Percentiles rank a stretch among this genome's conserved stretches.
phyloP scores from a whole-genome alignment of 37 sponge, comb jelly and placozoan genomes.

The Cladorhizidae sp. region DNA sequence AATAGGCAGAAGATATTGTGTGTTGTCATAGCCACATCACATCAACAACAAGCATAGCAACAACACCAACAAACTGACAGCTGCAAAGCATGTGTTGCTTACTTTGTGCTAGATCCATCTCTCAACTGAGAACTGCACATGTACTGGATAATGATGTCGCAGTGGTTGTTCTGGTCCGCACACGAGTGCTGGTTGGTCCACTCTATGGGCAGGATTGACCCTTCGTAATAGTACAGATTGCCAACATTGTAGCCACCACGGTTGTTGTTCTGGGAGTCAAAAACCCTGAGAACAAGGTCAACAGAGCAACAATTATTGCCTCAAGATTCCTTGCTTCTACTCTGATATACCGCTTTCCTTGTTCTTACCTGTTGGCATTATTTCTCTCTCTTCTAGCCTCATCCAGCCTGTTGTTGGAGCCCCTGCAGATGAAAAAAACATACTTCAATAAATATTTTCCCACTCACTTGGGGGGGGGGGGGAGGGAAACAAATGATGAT shows the following conservation, averaged over 20 bases:
- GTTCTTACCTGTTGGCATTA: constrained; percentile 90
- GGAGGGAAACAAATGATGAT: too few relatives aligned
- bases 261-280: constrained; percentile 99
- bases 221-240: constrained; percentile 92
- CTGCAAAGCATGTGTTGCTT: neutral
- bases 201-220: constrained; percentile 84
- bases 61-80: too few relatives aligned
- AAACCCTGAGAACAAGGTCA: constrained; percentile 56
- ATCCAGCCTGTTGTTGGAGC: constrained; percentile 95
- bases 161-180: constrained; percentile 93
- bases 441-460: neutral
- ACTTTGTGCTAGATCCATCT: constrained; percentile 93
- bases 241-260: constrained; percentile 98
- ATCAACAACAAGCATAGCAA: too few relatives aligned
- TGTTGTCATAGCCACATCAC: too few relatives aligned
- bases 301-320: neutral
- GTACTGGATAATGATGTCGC: constrained; percentile 94
- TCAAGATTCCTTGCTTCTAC: neutral
- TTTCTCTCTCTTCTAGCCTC: constrained; percentile 86
- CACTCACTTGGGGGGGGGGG: too few relatives aligned
- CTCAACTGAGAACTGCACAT: constrained; percentile 87
- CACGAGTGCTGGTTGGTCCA: constrained; percentile 99
- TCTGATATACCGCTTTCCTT: neutral
- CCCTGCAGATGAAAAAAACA: constrained; percentile 46
- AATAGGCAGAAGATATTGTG: neutral